A percentile compares a stretch with the other conserved stretches of the same genome.
These are phyloP conservation scores for Takifugu rubripes DNA, from an alignment of 2,797 vertebrate species.

Conservation along the genomic window DNA sequence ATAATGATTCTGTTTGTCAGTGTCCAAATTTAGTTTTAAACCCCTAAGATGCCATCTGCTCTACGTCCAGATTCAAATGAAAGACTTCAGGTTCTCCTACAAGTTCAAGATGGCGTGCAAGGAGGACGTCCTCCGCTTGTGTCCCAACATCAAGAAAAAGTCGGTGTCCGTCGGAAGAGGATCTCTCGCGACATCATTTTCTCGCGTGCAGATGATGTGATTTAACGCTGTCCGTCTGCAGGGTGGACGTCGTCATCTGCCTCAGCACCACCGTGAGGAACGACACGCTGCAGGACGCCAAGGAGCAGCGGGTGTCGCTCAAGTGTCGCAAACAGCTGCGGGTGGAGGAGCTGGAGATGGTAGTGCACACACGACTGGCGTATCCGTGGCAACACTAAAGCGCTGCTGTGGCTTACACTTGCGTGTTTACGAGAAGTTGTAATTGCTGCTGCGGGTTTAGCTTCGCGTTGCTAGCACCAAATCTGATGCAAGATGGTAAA, in stretches of 20 bases:
- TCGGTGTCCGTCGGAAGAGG: slow-evolving; percentile 53
- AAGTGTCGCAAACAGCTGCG: slow-evolving; percentile 94
- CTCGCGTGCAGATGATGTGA: not conserved
- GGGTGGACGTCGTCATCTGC: slow-evolving; percentile 96
- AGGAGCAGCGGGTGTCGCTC: slow-evolving; percentile 91
- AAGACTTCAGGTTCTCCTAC: slow-evolving; percentile 97
- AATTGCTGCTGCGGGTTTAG: not conserved
- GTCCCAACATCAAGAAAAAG: slow-evolving; percentile 98
- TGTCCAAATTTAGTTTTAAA: too few relatives aligned
- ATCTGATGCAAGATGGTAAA: too few relatives aligned
- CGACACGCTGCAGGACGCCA: slow-evolving; percentile 91
- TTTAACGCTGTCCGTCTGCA: slow-evolving; percentile 42
- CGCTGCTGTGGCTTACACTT: not conserved
- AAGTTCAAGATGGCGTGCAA: slow-evolving; percentile 99
- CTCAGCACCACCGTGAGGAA: slow-evolving; percentile 95
- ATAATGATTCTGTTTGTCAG: too few relatives aligned
- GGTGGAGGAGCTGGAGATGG: slow-evolving; percentile 98
- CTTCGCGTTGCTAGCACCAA: not conserved
- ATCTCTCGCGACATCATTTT: not conserved
- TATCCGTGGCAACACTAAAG: too few relatives aligned
- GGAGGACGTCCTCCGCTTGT: slow-evolving; percentile 95
- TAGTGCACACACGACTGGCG: slow-evolving; percentile 43
- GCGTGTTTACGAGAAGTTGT: too few relatives aligned
- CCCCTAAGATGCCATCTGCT: not conserved
- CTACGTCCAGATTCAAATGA: slow-evolving; percentile 87